Conservation (phyloP, 2,888 invertebrate species). For the Eretmocerus hayati region DNA sequence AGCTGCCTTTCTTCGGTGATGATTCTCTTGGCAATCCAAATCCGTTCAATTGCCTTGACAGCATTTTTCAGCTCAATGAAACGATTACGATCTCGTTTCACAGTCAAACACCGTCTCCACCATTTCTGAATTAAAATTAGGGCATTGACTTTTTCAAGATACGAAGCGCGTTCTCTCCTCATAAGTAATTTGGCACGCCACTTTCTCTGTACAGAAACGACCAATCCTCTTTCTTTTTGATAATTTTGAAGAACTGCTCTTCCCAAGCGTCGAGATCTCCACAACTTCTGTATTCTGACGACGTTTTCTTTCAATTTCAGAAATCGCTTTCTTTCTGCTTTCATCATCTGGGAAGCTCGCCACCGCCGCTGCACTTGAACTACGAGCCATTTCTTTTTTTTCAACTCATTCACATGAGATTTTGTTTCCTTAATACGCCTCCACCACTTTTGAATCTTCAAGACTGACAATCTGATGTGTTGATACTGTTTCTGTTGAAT, state of each 20-base stretch:
- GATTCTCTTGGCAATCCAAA: conserved; percentile 39
- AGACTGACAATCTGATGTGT: conserved; percentile 29
- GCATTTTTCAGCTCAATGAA: conserved; percentile 44
- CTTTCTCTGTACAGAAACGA: conserved; percentile 34
- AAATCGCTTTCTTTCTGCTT: conserved; percentile 43
- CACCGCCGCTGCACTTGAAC: conserved; percentile 49
- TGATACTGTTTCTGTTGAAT: conserved; percentile 29
- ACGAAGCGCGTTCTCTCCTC: conserved; percentile 44
- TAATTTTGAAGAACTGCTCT: conserved; percentile 36
- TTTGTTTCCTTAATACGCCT: conserved; percentile 39
- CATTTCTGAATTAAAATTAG: conserved; percentile 44
- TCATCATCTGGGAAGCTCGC: conserved; percentile 46
- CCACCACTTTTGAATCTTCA: conserved; percentile 52
- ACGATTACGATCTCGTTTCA: conserved; percentile 40
- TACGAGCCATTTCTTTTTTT: conserved; percentile 34
- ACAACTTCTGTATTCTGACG: conserved; percentile 49
- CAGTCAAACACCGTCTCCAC: conserved; percentile 45
- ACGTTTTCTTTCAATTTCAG: conserved; percentile 43
- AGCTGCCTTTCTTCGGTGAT: conserved; percentile 41
- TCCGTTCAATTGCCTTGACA: conserved; percentile 27
- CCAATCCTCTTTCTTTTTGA: conserved; percentile 34
- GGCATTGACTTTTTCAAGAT: conserved; percentile 33
- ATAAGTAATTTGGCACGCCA: conserved; percentile 42
- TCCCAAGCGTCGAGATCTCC: conserved; percentile 42
- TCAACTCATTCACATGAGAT: conserved; percentile 31